phyloP scores from a whole-genome alignment of 2,888 invertebrate species.

The Cyrtodaria siliqua region DNA sequence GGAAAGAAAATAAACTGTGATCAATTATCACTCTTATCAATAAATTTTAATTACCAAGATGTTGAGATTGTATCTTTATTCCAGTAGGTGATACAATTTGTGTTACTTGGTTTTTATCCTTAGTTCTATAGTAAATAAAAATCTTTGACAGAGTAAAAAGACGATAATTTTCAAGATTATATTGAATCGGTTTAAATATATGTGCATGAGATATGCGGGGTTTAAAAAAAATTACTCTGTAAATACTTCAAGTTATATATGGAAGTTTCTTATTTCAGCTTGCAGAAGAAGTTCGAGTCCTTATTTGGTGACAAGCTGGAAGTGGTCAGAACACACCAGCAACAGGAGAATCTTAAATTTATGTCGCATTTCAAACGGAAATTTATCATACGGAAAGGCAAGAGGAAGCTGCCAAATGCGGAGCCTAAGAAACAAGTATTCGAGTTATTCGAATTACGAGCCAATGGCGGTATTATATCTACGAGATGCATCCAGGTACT shows the following conservation, averaged over 20 bases:
- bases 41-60: too few relatives aligned
- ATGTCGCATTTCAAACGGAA: slow-evolving; percentile 98
- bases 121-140: too few relatives aligned
- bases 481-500: slow-evolving; percentile 93
- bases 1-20: too few relatives aligned
- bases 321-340: slow-evolving; percentile 97
- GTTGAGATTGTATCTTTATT: too few relatives aligned
- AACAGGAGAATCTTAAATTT: slow-evolving; percentile 98
- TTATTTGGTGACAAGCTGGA: slow-evolving; percentile 96
- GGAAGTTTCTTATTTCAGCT: slow-evolving; percentile 84
- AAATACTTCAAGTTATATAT: background rate
- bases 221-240: too few relatives aligned
- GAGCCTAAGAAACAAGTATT: slow-evolving; percentile 76
- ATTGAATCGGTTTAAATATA: too few relatives aligned
- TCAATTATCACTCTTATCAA: too few relatives aligned
- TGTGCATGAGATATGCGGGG: too few relatives aligned
- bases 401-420: slow-evolving; percentile 66
- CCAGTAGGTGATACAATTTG: too few relatives aligned
- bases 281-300: slow-evolving; percentile 96
- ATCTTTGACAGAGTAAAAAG: too few relatives aligned
- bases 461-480: slow-evolving; percentile 97
- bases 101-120: too few relatives aligned
- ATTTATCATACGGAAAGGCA: slow-evolving; percentile 93
- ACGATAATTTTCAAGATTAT: too few relatives aligned
- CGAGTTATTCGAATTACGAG: slow-evolving; percentile 97